phyloP scores from a whole-genome alignment of 2,113 vertebrate genomes.

The Vidua chalybeata region DNA sequence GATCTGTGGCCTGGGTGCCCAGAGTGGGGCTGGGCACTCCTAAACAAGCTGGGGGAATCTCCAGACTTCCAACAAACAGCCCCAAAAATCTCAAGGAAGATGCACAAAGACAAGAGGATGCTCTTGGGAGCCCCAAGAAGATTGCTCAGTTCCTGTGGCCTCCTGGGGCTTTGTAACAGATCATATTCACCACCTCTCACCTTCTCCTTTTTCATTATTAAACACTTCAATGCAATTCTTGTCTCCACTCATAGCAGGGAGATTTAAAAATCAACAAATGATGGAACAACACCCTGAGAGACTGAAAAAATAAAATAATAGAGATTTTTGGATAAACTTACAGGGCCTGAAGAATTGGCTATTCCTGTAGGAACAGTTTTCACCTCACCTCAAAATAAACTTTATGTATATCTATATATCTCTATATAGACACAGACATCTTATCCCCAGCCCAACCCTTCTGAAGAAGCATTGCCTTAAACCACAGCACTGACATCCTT shows the following conservation, averaged over 20 bases:
- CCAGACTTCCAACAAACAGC: background rate
- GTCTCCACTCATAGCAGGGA: accelerated
- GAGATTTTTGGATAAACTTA: background rate
- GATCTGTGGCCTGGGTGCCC: too few species aligned
- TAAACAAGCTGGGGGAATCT: background rate
- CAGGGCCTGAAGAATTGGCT: background rate
- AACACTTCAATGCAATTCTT: background rate
- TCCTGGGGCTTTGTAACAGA: background rate
- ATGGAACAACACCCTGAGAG: background rate
- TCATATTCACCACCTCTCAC: background rate
- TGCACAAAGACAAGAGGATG: accelerated
- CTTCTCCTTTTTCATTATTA: background rate
- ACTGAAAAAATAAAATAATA: background rate
- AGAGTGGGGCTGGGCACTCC: background rate
- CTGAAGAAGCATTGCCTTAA: background rate
- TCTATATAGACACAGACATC: background rate
- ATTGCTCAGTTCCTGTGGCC: background rate
- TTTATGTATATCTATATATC: too few species aligned
- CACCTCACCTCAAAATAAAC: background rate
- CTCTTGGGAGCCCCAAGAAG: background rate
- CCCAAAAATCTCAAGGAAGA: background rate
- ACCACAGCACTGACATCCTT: background rate
- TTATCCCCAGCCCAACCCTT: background rate
- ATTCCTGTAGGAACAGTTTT: background rate
- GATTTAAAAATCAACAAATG: background rate